phyloP scores from a whole-genome alignment of 2,113 vertebrate species.

The Neogobius melanostomus region DNA sequence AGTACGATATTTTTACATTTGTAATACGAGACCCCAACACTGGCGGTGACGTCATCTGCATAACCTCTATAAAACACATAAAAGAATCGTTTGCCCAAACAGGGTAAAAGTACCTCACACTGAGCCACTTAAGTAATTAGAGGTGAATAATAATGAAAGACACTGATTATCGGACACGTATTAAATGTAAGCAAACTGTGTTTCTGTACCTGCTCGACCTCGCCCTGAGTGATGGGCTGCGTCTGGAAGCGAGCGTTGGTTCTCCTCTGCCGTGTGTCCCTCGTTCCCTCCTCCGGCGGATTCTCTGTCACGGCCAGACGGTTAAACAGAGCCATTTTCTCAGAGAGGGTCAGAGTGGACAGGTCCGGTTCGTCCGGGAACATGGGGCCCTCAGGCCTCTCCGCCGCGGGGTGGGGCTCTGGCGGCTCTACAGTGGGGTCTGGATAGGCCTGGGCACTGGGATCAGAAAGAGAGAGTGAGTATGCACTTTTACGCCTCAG shows the following conservation, averaged over 20 bases:
- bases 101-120: too few relatives aligned
- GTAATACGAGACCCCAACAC: too few relatives aligned
- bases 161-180: too few relatives aligned
- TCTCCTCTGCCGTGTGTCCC: constrained; percentile 83
- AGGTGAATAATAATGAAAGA: too few relatives aligned
- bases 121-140: too few relatives aligned
- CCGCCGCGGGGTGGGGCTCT: constrained; percentile 24
- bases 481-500: too few relatives aligned
- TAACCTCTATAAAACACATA: too few relatives aligned
- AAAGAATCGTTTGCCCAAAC: too few relatives aligned
- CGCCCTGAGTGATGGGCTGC: constrained; percentile 93
- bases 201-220: constrained; percentile 87
- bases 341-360: constrained; percentile 86
- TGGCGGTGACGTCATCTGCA: too few relatives aligned
- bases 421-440: constrained; percentile 22
- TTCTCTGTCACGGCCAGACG: constrained; percentile 80
- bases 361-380: constrained; percentile 83
- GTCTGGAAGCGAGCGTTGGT: constrained; percentile 91
- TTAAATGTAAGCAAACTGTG: too few relatives aligned
- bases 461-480: not conserved
- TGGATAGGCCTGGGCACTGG: constrained; percentile 65
- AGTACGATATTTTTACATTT: too few relatives aligned
- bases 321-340: constrained; percentile 98
- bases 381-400: constrained; percentile 31
- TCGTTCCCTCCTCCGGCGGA: constrained; percentile 67